phyloP scores from a whole-genome alignment of 2,888 invertebrate species.

The Ormyrus labotus region DNA sequence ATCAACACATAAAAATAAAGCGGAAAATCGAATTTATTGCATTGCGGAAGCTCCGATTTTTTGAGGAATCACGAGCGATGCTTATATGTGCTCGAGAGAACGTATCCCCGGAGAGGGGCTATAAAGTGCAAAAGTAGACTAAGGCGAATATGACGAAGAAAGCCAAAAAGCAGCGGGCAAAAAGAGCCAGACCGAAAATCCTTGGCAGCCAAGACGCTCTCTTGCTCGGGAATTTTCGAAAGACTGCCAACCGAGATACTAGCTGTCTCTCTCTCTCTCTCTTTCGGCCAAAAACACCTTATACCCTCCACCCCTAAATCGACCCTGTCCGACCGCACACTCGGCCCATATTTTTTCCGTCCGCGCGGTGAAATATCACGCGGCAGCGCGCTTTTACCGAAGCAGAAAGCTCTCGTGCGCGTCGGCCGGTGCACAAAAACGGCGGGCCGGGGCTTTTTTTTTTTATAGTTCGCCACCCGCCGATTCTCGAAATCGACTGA shows the following conservation, averaged over 20 bases:
- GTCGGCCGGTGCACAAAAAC: not conserved
- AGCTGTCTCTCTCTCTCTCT: not conserved
- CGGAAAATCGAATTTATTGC: slow-evolving; percentile 39
- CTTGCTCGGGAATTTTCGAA: slow-evolving; percentile 39
- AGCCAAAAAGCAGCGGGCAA: slow-evolving; percentile 28
- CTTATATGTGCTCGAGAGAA: not conserved
- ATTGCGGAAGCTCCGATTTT: slow-evolving; percentile 19
- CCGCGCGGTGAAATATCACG: slow-evolving; percentile 33
- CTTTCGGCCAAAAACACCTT: slow-evolving; percentile 2
- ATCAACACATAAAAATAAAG: slow-evolving; percentile 37
- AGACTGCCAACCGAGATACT: slow-evolving; percentile 48
- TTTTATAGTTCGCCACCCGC: too few species aligned
- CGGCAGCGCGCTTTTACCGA: not conserved
- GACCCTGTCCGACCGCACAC: slow-evolving; percentile 26
- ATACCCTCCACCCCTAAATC: slow-evolving; percentile 20
- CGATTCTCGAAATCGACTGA: not conserved
- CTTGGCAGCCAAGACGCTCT: slow-evolving; percentile 36
- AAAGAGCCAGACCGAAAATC: slow-evolving; percentile 21
- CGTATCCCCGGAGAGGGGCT: slow-evolving; percentile 20
- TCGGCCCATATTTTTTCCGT: slow-evolving; percentile 35
- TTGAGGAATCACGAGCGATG: slow-evolving; percentile 9
- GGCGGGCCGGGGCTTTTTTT: not conserved
- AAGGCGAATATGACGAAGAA: slow-evolving; percentile 47
- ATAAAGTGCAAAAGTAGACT: slow-evolving; percentile 51
- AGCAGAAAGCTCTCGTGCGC: slow-evolving; percentile 13